phyloP scores from a whole-genome alignment of 2,888 invertebrate species.

The Himalopsyche anomala region DNA sequence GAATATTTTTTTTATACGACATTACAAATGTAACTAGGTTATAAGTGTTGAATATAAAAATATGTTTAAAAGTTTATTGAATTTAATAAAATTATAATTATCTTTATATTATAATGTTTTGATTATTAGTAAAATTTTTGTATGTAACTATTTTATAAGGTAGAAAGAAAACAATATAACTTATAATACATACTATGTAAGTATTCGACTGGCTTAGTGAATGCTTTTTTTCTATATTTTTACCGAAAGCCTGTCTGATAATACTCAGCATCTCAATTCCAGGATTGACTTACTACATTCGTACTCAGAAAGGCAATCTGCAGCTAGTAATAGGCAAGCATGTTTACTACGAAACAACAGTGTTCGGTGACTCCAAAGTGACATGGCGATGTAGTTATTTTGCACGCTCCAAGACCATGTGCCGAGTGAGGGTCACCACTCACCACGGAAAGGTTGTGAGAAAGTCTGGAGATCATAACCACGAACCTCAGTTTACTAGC shows the following conservation, averaged over 20 bases:
- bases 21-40: background rate
- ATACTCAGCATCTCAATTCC: conserved; percentile 2
- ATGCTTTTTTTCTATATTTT: background rate
- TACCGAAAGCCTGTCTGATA: background rate
- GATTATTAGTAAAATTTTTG: too few relatives aligned
- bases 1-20: conserved; percentile 2
- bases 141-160: too few relatives aligned
- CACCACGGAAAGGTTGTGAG: conserved; percentile 44
- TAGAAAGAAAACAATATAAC: too few relatives aligned
- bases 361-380: conserved; percentile 22
- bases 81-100: conserved; percentile 32
- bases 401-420: conserved; percentile 46
- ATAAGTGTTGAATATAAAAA: background rate
- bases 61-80: conserved; percentile 8
- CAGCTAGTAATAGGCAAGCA: conserved; percentile 46
- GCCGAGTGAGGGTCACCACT: conserved; percentile 44
- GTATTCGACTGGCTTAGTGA: too few relatives aligned
- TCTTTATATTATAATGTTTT: background rate
- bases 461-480: conserved; percentile 49
- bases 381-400: conserved; percentile 55
- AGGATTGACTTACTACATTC: conserved; percentile 50
- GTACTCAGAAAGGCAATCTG: conserved; percentile 53
- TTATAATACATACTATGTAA: too few relatives aligned
- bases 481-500: conserved; percentile 35
- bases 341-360: conserved; percentile 45